Conservation (phyloP, 2,888 invertebrate genomes). For the Esperia sulphurella region DNA sequence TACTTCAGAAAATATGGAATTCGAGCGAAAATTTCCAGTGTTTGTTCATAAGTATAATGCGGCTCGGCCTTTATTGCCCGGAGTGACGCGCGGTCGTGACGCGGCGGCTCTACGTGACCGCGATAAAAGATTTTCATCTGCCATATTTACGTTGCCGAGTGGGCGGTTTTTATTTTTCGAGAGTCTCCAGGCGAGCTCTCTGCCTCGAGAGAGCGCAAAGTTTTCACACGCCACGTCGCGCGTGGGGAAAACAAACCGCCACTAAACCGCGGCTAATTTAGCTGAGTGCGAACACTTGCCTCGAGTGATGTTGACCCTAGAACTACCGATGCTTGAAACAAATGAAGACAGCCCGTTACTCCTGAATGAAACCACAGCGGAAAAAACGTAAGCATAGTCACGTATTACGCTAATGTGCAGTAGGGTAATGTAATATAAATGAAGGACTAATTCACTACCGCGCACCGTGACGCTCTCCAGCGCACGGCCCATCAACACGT, state of each 20-base stretch:
- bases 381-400: constrained; percentile 50
- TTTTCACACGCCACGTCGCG: constrained; percentile 65
- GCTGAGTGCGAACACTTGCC: constrained; percentile 26
- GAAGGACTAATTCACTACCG: constrained; percentile 73
- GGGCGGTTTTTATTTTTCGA: constrained; percentile 77
- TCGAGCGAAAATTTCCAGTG: constrained; percentile 64
- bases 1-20: constrained; percentile 21
- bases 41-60: constrained; percentile 75
- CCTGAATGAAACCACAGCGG: constrained; percentile 39
- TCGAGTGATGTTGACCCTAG: constrained; percentile 45
- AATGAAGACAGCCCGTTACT: constrained; percentile 37
- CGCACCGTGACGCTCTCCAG: constrained; percentile 72
- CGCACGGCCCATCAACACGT: constrained; percentile 74
- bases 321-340: constrained; percentile 46
- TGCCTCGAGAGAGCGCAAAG: constrained; percentile 43
- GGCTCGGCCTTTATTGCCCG: constrained; percentile 67
- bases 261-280: constrained; percentile 19
- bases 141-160: constrained; percentile 77
- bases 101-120: constrained; percentile 74
- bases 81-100: constrained; percentile 77
- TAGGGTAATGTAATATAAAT: constrained; percentile 73
- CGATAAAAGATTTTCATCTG: constrained; percentile 80
- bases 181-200: constrained; percentile 60
- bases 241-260: constrained; percentile 49
- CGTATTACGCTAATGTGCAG: constrained; percentile 55